These are phyloP conservation scores for Rhabdornis inornatus DNA, from an alignment of 2,113 vertebrate species.

Conservation along the genomic window DNA sequence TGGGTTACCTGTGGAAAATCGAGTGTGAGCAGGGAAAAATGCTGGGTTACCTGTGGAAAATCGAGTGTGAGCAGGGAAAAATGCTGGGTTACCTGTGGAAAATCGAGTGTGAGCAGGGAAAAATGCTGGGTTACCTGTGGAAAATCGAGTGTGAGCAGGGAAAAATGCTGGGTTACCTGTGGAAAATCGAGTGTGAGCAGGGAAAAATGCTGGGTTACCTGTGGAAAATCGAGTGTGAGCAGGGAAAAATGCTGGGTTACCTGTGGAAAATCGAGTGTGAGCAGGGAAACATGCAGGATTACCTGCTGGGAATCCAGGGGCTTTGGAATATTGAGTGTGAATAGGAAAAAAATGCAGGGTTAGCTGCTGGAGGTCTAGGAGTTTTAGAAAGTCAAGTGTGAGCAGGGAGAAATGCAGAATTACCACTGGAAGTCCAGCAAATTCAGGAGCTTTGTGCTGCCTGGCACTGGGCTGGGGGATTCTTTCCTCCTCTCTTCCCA, in stretches of 20 bases:
- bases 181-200: too few species aligned
- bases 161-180: too few species aligned
- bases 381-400: not conserved
- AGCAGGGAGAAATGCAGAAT: not conserved
- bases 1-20: too few species aligned
- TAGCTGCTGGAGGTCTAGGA: not conserved
- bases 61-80: too few species aligned
- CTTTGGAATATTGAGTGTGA: not conserved
- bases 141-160: fast-evolving
- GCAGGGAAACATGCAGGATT: not conserved
- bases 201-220: too few species aligned
- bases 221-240: too few species aligned
- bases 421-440: not conserved
- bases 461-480: not conserved
- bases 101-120: not conserved
- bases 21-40: too few species aligned
- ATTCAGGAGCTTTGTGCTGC: not conserved
- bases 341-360: not conserved
- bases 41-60: too few species aligned
- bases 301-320: not conserved
- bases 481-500: not conserved
- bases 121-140: not conserved
- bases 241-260: not conserved
- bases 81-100: not conserved
- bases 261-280: not conserved